phyloP scores from a whole-genome alignment of 2,113 vertebrate genomes.

The Leptocoma aspasia region DNA sequence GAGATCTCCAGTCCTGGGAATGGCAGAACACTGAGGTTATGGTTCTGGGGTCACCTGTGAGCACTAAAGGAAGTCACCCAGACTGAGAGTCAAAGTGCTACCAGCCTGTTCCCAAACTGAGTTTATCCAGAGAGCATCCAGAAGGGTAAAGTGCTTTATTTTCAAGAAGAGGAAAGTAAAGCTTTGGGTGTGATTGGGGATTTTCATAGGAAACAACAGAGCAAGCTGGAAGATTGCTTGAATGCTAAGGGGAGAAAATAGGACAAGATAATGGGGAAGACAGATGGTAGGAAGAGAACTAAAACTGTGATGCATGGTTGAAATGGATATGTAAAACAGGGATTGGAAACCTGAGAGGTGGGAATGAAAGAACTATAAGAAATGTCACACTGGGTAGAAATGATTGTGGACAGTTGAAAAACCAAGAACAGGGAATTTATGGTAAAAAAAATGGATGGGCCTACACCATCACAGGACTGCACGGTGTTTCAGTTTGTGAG shows the following conservation, averaged over 20 bases:
- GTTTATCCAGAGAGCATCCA: not conserved
- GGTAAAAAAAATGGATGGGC: not conserved
- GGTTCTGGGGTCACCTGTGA: not conserved
- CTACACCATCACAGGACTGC: not conserved
- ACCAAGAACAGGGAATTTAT: not conserved
- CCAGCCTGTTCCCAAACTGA: not conserved
- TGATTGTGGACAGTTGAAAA: not conserved
- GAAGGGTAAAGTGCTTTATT: not conserved
- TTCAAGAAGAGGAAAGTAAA: not conserved
- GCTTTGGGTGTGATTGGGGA: not conserved
- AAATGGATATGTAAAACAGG: not conserved
- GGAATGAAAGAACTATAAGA: not conserved
- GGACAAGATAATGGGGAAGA: not conserved
- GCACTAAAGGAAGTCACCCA: not conserved
- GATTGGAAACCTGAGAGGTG: not conserved
- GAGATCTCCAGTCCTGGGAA: not conserved
- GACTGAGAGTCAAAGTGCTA: not conserved
- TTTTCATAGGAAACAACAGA: not conserved
- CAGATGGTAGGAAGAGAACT: not conserved
- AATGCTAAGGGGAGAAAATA: not conserved
- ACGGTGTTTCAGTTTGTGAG: not conserved
- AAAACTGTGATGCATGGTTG: not conserved
- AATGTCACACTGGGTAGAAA: not conserved
- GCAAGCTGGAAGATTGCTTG: not conserved
- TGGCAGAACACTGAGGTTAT: not conserved